Percentiles rank a stretch among this genome's conserved stretches.
These are phyloP conservation scores for Linyphia triangularis DNA, from an alignment of 2,888 invertebrate genomes.

Conservation along the genomic window DNA sequence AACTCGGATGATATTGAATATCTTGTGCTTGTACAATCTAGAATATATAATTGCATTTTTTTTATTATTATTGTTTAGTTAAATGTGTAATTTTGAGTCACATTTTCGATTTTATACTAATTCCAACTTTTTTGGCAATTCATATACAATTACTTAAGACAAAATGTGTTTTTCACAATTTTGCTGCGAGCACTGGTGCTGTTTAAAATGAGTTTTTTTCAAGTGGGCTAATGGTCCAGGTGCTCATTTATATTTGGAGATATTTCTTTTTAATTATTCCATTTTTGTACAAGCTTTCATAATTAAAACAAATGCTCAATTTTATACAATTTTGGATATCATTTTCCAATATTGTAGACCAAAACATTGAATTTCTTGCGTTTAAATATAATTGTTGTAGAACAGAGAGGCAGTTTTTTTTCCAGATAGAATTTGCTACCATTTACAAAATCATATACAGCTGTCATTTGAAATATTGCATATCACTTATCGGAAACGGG, in stretches of 20 bases:
- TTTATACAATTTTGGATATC: slow-evolving; percentile 40
- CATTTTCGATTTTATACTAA: not conserved
- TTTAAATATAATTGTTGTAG: not conserved
- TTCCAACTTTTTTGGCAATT: not conserved
- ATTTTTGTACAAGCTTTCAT: slow-evolving; percentile 55
- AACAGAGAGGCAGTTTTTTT: not conserved
- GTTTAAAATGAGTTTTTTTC: not conserved
- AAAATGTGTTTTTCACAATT: not conserved
- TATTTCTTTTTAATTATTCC: slow-evolving; percentile 36
- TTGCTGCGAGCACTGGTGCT: slow-evolving; percentile 35
- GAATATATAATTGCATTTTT: too few relatives aligned
- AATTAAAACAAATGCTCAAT: slow-evolving; percentile 49
- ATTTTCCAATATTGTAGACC: not conserved
- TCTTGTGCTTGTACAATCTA: too few relatives aligned
- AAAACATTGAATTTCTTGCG: not conserved
- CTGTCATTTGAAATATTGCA: slow-evolving; percentile 18
- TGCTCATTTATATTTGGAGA: slow-evolving; percentile 50
- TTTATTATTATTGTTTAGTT: not conserved
- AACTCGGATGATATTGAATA: too few relatives aligned
- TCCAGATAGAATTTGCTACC: not conserved
- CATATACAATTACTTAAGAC: too few relatives aligned
- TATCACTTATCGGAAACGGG: slow-evolving; percentile 14
- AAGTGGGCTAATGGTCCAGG: slow-evolving; percentile 9
- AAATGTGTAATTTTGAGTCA: not conserved
- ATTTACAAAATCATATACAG: slow-evolving; percentile 29